Base-by-base conservation (phyloP, 1,140 invertebrate genomes). In the Latrodectus geometricus region DNA sequence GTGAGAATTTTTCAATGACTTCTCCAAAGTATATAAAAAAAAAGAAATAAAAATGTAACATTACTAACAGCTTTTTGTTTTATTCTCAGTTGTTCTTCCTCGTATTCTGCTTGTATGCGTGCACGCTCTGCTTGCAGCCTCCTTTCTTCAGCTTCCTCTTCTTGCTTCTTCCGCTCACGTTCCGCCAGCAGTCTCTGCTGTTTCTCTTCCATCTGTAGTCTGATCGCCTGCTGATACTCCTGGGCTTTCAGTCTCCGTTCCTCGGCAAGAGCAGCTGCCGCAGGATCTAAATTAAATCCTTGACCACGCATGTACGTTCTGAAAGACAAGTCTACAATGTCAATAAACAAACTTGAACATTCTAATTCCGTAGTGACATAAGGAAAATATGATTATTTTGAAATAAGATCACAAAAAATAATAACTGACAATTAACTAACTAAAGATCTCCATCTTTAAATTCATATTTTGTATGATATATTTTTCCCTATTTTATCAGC, bases 211-310 rank as follows among this genome's bases (percentile, higher is more conserved):
- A 91, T 91, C 89, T 96, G 95, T 89, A 93, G 93, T 87, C 94
- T 92, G 87, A 96, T 95, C 14, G 94, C 94, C 66, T 93, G 93
- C 90, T 95, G 95, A 79, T 95, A 92, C 89, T 95, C 94, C 87
- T 95, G 89, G 15, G 95, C 95, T 90, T 94, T 94, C 82, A 94
- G 93, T 66, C 95, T 91, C 90, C 93, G 94, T 80, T 91, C 91
- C 91, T 95, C 94, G 77, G 94, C 91, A 90, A 95, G 94, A 15
- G 94, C 93, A 86, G 94, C 91, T 81, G 94, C 92, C 88, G 93
- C 92, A 5, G 94, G 92, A 89, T 95, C 94, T 66, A 95, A 89
- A n/a, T 93, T 94, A 52, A 94, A 92, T 90, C 95, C 95, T 91
- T 95, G 94, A 68, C 95, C 95, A 87, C 94, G 91, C 61, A 95